Percentiles rank a stretch among this genome's conserved stretches.
These are phyloP conservation scores for Eulemur rubriventer DNA, from an alignment of 2,797 vertebrate genomes.

Conservation along the genomic window DNA sequence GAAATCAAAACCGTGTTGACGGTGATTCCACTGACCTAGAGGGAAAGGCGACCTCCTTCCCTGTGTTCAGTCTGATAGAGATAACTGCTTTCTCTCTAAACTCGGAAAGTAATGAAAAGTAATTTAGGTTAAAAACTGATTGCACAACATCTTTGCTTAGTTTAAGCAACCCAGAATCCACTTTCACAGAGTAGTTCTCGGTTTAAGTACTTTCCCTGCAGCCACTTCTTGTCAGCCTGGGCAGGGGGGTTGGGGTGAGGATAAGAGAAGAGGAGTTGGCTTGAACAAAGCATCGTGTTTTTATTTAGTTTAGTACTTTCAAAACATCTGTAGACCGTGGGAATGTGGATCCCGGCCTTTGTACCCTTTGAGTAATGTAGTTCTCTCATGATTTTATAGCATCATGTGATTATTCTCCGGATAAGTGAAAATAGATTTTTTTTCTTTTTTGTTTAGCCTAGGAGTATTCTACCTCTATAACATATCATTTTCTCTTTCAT, in stretches of 20 bases:
- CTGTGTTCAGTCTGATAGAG: conserved; percentile 49
- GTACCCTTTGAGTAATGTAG: conserved; percentile 22
- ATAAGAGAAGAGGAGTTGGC: neutral
- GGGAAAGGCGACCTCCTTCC: conserved; percentile 54
- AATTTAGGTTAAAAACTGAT: conserved; percentile 66
- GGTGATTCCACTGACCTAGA: conserved; percentile 59
- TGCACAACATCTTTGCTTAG: conserved; percentile 52
- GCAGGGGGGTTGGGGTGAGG: neutral
- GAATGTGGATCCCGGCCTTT: neutral
- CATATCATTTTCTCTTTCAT: conserved; percentile 40
- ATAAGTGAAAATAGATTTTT: conserved; percentile 26
- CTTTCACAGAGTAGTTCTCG: conserved; percentile 35
- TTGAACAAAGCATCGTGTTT: conserved; percentile 53
- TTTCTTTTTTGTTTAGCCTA: neutral
- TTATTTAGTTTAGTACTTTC: conserved; percentile 62
- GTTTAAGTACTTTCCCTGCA: conserved; percentile 63
- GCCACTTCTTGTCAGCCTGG: conserved; percentile 36
- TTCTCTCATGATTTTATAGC: conserved; percentile 57
- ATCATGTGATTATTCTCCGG: conserved; percentile 34
- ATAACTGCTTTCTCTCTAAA: conserved; percentile 59
- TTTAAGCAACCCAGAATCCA: conserved; percentile 40
- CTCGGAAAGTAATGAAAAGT: conserved; percentile 57
- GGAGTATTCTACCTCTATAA: conserved; percentile 23
- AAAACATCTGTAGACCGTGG: conserved; percentile 42
- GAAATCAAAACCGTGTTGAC: conserved; percentile 65